Percentiles rank a stretch among this genome's conserved stretches.
These are phyloP conservation scores for Drosophila repleta DNA, from an alignment of 1,140 invertebrate genomes.

Conservation along the genomic window DNA sequence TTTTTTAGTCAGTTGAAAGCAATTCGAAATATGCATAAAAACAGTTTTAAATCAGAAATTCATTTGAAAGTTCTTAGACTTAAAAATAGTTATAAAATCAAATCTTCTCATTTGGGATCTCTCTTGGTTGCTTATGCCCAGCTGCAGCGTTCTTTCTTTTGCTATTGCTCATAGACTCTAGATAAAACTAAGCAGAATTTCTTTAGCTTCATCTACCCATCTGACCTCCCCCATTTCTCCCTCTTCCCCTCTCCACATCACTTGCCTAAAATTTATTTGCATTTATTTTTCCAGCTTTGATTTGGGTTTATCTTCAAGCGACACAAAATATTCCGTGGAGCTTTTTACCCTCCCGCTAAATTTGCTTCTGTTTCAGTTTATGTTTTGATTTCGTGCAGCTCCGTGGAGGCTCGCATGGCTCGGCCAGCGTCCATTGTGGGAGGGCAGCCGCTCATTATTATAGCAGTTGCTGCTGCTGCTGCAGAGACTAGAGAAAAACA, in stretches of 20 bases:
- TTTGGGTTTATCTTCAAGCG: constrained; percentile 32
- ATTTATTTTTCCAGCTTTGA: constrained; percentile 7
- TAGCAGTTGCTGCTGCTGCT: constrained; percentile 11
- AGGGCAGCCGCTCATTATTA: constrained; percentile 11
- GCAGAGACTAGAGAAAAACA: constrained; percentile 1
- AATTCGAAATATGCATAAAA: no score
- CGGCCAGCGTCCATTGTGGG: not conserved
- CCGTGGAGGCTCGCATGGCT: not conserved
- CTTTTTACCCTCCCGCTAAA: constrained; percentile 23
- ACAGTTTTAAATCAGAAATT: no score
- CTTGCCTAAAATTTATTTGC: constrained; percentile 29
- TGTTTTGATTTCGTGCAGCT: constrained; percentile 42
- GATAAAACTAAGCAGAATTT: no score
- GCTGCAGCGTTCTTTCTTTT: no score
- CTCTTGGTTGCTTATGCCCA: no score
- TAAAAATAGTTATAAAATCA: no score
- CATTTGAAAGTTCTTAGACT: no score
- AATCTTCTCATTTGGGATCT: no score
- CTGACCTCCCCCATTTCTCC: no score
- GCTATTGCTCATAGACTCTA: no score
- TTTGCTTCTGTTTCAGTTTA: constrained; percentile 55
- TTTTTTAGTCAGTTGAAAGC: no score
- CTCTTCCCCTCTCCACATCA: not conserved
- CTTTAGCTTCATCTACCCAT: no score
- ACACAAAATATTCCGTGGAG: constrained; percentile 53